Conservation (phyloP, 92 coral and sea anemone species). For the Epizoanthus scotinus region DNA sequence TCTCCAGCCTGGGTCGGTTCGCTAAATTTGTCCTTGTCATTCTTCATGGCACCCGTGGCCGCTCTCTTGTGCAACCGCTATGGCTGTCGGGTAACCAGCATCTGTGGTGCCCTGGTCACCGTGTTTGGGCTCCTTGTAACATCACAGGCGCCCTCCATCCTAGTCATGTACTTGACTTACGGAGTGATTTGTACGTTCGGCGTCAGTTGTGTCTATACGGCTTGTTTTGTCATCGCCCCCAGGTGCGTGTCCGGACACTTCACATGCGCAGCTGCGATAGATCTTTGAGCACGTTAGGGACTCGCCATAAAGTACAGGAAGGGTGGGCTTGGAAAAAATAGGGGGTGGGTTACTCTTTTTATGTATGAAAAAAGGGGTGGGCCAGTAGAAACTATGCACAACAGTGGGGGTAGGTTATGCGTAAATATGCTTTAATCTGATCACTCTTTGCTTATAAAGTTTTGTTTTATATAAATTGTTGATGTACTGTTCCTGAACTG, state of each 20-base stretch:
- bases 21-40: slow-evolving; percentile 26
- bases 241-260: slow-evolving; percentile 2
- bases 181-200: slow-evolving; percentile 30
- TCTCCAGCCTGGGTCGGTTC: slow-evolving; percentile 37
- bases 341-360: too few relatives aligned
- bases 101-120: slow-evolving; percentile 30
- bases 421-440: too few relatives aligned
- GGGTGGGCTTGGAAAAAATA: too few relatives aligned
- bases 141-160: slow-evolving; percentile 42
- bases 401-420: too few relatives aligned
- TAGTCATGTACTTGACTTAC: slow-evolving; percentile 32
- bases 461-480: too few relatives aligned
- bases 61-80: slow-evolving; percentile 33
- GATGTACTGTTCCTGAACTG: too few relatives aligned
- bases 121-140: slow-evolving; percentile 21
- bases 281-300: too few relatives aligned
- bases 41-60: slow-evolving; percentile 16
- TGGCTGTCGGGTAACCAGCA: slow-evolving; percentile 16
- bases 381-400: too few relatives aligned
- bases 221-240: slow-evolving; percentile 30
- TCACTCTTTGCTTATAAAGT: too few relatives aligned
- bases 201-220: slow-evolving; percentile 32
- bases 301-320: too few relatives aligned
- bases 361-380: too few relatives aligned
- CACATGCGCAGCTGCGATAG: too few relatives aligned